Evolutionary conservation across 2,113 vertebrate species (phyloP), one percentile per base, ranked within the genome.

Genomic region (Eupsittula cactorum): DNA sequence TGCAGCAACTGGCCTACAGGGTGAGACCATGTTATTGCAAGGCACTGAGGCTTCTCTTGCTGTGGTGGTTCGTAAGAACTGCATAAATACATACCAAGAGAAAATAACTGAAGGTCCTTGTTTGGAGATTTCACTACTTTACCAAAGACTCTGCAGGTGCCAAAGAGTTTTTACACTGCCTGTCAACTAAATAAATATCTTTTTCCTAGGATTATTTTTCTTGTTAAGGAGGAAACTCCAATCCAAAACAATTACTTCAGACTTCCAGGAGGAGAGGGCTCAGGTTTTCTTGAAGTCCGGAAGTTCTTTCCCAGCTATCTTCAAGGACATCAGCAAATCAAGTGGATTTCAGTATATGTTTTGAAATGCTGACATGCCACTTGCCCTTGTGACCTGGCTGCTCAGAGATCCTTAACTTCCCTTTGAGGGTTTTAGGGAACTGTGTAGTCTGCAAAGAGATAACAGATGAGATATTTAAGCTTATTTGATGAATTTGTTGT

Each of bases 1-100:
- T 11, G 11, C 1, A 1, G 29, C 63, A 53, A 44, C 46, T 14
- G 20, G 46, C 35, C 57, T 31, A 7, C 1, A 0, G 16, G 37
- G 31, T 50, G 17, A 46, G 46, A 77, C 46, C 21, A 21, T 4
- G 2, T 39, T 37, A 52, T 10, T 55, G 31, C 14, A 7, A 14
- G 59, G 35, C 39, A 39, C 11, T 28, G 52, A 0, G 1, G 28
- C 52, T 67, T 71, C 50, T 80, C 23, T 70, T 10, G 5, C 33
- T 53, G 13, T 15, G 31, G 31, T 42, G 27, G 21, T 46, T 64
- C 74, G 11, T 81, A 71, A 63, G 41, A 82, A 28, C 13, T 19
- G 15, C 28, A 24, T 68, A 86, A 92, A 70, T 18, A 68, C 77
- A 39, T 19, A 83, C 33, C 25, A 73, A 50, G 24, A 86, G 31